phyloP scores from a whole-genome alignment of 2,113 vertebrate genomes.

The Drymodes brunneopygia region DNA sequence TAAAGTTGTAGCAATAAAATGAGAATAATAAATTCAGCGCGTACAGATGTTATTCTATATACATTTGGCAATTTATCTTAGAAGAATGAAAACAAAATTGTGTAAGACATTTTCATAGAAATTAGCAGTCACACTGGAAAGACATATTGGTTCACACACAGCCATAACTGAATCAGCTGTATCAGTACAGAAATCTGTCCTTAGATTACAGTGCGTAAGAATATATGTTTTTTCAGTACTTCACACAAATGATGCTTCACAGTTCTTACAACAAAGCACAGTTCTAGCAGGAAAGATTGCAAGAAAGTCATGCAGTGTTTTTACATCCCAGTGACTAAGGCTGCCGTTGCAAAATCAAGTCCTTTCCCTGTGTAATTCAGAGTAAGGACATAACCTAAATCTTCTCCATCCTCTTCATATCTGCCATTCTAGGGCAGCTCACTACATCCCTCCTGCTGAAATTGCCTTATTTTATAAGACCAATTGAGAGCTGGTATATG shows the following conservation, averaged over 20 bases:
- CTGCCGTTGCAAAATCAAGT: background rate
- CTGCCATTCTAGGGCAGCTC: background rate
- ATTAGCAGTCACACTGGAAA: background rate
- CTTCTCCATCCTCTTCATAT: background rate
- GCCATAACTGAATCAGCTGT: background rate
- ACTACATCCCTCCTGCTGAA: background rate
- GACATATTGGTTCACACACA: background rate
- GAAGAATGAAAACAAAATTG: background rate
- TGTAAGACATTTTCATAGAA: background rate
- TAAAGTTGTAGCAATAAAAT: background rate
- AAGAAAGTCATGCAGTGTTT: fast-evolving
- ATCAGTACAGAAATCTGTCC: background rate
- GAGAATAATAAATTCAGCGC: background rate
- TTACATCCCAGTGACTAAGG: background rate
- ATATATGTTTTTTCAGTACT: background rate
- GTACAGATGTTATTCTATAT: background rate
- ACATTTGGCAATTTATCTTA: background rate
- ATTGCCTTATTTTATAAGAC: background rate
- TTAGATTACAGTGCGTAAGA: background rate
- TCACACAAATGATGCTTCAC: background rate
- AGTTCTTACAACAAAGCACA: background rate
- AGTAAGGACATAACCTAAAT: background rate
- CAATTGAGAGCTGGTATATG: background rate
- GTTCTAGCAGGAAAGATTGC: background rate
- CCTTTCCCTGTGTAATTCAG: background rate